Percentiles rank a stretch among this genome's conserved stretches.
These are phyloP conservation scores for Heliconius eleuchia DNA, from an alignment of 1,140 invertebrate species.

Conservation along the genomic window DNA sequence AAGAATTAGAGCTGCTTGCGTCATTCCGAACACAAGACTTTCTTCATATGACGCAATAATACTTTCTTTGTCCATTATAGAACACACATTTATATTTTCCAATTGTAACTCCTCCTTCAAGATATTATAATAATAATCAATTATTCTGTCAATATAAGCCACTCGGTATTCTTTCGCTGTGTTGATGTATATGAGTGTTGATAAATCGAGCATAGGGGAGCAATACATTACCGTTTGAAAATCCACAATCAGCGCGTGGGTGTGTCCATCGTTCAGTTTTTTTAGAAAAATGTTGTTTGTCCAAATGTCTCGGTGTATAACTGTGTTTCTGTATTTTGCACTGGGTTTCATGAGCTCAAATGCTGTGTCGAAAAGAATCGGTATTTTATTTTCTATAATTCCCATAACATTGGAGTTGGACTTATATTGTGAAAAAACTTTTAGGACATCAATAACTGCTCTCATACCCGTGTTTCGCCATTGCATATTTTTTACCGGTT, in stretches of 20 bases:
- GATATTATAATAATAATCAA: constrained; percentile 74
- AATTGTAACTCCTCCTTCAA: constrained; percentile 65
- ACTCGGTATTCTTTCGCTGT: constrained; percentile 71
- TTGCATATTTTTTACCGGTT: constrained; percentile 53
- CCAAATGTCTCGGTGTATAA: constrained; percentile 85
- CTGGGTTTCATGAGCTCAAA: constrained; percentile 77
- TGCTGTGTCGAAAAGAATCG: constrained; percentile 64
- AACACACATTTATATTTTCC: constrained; percentile 57
- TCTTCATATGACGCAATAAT: constrained; percentile 66
- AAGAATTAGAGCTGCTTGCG: constrained; percentile 78
- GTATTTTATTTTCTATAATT: constrained; percentile 50
- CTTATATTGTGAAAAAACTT: constrained; percentile 64
- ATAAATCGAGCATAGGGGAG: constrained; percentile 78
- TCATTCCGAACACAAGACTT: constrained; percentile 75
- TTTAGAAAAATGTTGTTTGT: constrained; percentile 84
- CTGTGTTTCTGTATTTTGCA: constrained; percentile 78
- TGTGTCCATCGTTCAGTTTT: constrained; percentile 62
- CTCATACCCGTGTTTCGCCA: constrained; percentile 75
- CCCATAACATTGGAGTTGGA: constrained; percentile 44
- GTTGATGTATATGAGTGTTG: constrained; percentile 80
- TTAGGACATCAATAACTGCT: constrained; percentile 75
- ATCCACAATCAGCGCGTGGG: constrained; percentile 82
- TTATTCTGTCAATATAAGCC: constrained; percentile 55
- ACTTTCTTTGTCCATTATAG: constrained; percentile 55
- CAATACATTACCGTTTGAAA: constrained; percentile 84